phyloP scores from a whole-genome alignment of 2,113 vertebrate species.

The Eonycteris spelaea region DNA sequence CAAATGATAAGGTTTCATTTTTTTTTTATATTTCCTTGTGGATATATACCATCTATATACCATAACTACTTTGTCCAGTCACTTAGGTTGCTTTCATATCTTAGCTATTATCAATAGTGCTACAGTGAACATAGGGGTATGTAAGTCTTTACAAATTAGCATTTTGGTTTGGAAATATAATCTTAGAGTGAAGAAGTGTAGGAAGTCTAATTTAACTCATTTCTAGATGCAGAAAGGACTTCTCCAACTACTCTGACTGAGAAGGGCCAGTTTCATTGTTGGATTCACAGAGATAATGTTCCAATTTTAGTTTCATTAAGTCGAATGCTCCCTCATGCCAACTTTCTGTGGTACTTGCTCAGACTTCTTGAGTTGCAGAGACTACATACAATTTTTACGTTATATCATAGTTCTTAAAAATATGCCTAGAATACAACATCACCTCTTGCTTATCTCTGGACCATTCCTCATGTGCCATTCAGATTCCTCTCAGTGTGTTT shows the following conservation, averaged over 20 bases:
- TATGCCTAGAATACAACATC: background rate
- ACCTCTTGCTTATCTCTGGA: background rate
- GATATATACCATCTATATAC: too few relatives aligned
- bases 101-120: too few relatives aligned
- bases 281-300: background rate
- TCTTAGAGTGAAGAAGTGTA: background rate
- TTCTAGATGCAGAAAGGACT: background rate
- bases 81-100: too few relatives aligned
- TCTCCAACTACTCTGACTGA: background rate
- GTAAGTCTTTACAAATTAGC: too few relatives aligned
- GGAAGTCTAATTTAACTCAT: background rate
- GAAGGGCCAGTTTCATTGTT: background rate
- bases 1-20: too few relatives aligned
- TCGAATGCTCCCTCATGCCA: rapidly evolving
- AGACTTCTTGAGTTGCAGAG: background rate
- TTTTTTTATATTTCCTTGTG: too few relatives aligned
- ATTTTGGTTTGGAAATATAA: too few relatives aligned
- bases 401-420: background rate
- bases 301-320: background rate
- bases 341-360: background rate
- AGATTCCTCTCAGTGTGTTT: background rate
- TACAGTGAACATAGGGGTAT: too few relatives aligned
- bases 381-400: background rate
- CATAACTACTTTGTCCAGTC: too few relatives aligned
- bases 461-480: background rate